Conservation (phyloP, 2,113 vertebrate genomes). For the Tonatia bakeri region DNA sequence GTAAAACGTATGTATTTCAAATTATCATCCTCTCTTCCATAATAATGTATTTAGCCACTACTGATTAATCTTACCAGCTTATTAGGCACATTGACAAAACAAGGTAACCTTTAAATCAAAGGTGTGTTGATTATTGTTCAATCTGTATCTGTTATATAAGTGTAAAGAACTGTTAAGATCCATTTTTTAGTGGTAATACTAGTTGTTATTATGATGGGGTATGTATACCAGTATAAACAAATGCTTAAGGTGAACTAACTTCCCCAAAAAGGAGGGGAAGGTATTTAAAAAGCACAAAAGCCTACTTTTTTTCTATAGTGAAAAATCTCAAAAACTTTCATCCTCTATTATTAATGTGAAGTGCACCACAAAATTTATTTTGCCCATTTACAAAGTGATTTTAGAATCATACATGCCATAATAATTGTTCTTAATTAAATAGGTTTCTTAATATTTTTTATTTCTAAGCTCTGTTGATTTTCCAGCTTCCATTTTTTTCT, state of each 20-base stretch:
- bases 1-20: slow-evolving; percentile 91
- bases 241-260: neutral
- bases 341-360: neutral
- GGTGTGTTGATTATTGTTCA: neutral
- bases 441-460: neutral
- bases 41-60: neutral
- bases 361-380: neutral
- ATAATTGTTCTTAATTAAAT: neutral
- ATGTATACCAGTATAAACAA: neutral
- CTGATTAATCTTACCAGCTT: neutral
- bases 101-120: neutral
- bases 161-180: neutral
- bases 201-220: neutral
- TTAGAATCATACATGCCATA: neutral
- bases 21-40: neutral
- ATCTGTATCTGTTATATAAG: neutral
- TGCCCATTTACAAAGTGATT: neutral
- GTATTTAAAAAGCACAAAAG: neutral
- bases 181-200: neutral
- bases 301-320: neutral
- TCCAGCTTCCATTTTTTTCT: neutral
- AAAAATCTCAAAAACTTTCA: neutral
- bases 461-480: neutral
- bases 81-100: neutral
- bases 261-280: neutral